Evolutionary conservation across 1,140 invertebrate genomes (phyloP).

Genomic region (Heliconius hewitsoni): DNA sequence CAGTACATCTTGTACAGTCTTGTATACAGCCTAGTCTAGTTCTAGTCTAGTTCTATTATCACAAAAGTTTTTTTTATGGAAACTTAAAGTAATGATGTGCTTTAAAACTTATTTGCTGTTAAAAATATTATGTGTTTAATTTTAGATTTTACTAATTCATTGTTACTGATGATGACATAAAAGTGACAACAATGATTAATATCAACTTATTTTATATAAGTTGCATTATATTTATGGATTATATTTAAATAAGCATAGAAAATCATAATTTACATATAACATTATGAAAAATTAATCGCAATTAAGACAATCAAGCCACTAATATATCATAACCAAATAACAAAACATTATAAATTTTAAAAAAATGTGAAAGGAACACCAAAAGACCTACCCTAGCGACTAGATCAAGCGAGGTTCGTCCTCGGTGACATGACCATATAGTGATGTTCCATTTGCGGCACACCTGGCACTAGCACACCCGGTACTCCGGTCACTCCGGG

Average conservation of each 20-base stretch:
- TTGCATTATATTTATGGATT: neutral
- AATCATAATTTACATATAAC: conserved; percentile 25
- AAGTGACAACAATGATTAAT: neutral
- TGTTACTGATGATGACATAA: neutral
- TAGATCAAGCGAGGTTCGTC: conserved; percentile 58
- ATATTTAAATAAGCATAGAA: neutral
- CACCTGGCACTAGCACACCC: conserved; percentile 2
- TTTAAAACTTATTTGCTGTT: neutral
- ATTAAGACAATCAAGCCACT: conserved; percentile 3
- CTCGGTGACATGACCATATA: conserved; percentile 72
- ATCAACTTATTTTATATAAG: neutral
- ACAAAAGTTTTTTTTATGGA: neutral
- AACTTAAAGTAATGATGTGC: neutral
- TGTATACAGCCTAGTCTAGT: neutral
- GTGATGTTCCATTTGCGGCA: conserved; percentile 56
- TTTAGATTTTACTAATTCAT: neutral
- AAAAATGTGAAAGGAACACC: neutral
- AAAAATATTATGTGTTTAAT: neutral
- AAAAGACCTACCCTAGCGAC: conserved; percentile 27
- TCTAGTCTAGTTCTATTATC: conserved; percentile 1
- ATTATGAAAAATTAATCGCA: neutral
- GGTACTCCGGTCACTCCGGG: conserved; percentile 5
- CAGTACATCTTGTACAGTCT: too few relatives aligned
- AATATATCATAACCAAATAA: neutral
- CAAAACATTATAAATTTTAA: neutral